A percentile compares a stretch with the other conserved stretches of the same genome.
Conservation (phyloP, 35 echinoderm and acorn worm species). For the Ophiothrix spiculata region DNA sequence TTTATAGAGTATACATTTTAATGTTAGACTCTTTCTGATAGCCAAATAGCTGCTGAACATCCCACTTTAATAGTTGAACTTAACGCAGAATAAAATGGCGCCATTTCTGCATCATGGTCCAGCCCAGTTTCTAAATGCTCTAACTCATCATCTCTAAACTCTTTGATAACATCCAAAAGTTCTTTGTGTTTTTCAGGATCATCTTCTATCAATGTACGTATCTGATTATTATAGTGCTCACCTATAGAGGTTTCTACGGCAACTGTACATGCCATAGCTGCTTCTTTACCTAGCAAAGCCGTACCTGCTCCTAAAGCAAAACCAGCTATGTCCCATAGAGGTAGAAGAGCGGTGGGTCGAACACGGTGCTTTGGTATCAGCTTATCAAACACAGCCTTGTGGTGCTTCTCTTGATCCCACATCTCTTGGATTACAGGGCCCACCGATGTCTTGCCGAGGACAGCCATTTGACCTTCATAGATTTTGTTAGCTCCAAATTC, state of each 20-base stretch:
- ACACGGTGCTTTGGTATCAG: slow-evolving; percentile 76
- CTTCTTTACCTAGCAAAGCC: slow-evolving; percentile 87
- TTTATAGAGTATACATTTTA: no score
- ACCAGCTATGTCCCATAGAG: slow-evolving; percentile 92
- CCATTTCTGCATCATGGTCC: slow-evolving; percentile 87
- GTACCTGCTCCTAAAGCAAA: slow-evolving; percentile 88
- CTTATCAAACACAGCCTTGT: slow-evolving; percentile 88
- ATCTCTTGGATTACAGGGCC: slow-evolving; percentile 97
- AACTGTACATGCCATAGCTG: slow-evolving; percentile 97
- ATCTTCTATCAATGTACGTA: slow-evolving; percentile 72
- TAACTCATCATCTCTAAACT: slow-evolving; percentile 93
- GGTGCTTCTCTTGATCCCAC: slow-evolving; percentile 99
- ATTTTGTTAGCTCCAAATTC: slow-evolving; percentile 94
- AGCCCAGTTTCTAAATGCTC: slow-evolving; percentile 88
- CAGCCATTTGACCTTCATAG: slow-evolving; percentile 91
- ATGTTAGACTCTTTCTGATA: slow-evolving; percentile 88
- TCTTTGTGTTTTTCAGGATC: slow-evolving; percentile 92
- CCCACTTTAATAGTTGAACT: slow-evolving; percentile 69
- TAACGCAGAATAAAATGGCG: slow-evolving; percentile 76
- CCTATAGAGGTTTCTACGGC: slow-evolving; percentile 91
- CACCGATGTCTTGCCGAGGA: slow-evolving; percentile 77
- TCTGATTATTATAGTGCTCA: slow-evolving; percentile 91
- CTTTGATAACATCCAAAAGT: slow-evolving; percentile 67
- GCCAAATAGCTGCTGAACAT: slow-evolving; percentile 85
- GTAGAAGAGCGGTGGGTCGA: slow-evolving; percentile 80